Evolutionary conservation across 2,888 invertebrate species (phyloP), one percentile per base, ranked within the genome.

Genomic region (Lasius platythorax): DNA sequence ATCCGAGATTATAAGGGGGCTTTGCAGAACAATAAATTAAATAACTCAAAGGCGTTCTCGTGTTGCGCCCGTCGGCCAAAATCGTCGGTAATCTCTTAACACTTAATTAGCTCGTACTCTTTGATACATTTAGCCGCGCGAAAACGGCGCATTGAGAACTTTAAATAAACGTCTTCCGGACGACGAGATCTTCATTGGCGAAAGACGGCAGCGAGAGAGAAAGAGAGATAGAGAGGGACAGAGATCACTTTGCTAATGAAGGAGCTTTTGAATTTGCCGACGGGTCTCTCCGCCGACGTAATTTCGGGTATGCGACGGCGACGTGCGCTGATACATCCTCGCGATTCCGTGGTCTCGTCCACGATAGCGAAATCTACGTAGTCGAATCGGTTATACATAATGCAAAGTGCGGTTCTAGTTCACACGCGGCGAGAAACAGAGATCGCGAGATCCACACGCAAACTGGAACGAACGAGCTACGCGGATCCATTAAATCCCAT

Each of bases 171-270:
- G 70, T 58, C 79, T 79, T 72, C 40, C 28, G 70, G 79, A n/a
- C 15, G 33, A 8, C 43, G 30, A 46, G 46, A 79, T 79, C 37
- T 79, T 61, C 61, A 43, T 61, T 61, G 72, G 46, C 37, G 33
- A 18, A 79, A 70, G 72, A 46, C 61, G 37, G 12, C 43, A 30
- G 23, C 33, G 15, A 8, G 67, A 23, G 43, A 33, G 33, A 18
- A 40, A 28, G 46, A 63, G 23, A 61, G 23, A 23, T 23, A 23
- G 23, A 23, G 23, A 23, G 23, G 23, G 23, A 23, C 23, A 23
- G 23, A 23, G 70, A 70, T 79, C 61, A 79, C 72, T 72, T 79
- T 79, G 61, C 79, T 79, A 79, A 79, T 79, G 79, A 79, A 46
- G 72, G 61, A 72, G 79, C 79, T 81, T 79, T 81, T 79, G 79